These are phyloP conservation scores for Parthenolecanium corni DNA, from an alignment of 2,888 invertebrate species.

Conservation along the genomic window DNA sequence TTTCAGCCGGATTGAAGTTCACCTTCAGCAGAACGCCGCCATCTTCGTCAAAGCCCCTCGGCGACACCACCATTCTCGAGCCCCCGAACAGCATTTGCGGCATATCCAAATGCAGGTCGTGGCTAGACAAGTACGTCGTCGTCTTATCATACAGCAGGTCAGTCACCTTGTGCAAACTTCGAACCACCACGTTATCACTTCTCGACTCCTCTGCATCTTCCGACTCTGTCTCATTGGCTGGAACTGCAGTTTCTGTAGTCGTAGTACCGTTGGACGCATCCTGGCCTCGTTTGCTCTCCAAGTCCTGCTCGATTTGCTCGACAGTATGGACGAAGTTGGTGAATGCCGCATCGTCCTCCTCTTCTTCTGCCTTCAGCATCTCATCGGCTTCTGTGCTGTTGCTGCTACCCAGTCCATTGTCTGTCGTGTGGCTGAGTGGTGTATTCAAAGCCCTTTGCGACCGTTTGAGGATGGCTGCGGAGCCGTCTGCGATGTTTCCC, in stretches of 20 bases:
- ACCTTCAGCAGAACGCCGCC: constrained; percentile 60
- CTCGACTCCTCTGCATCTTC: constrained; percentile 34
- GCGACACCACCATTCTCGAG: constrained; percentile 41
- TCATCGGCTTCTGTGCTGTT: constrained; percentile 10
- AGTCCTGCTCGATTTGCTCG: constrained; percentile 6
- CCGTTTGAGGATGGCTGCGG: constrained; percentile 33
- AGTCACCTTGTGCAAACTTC: constrained; percentile 42
- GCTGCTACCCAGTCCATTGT: neutral
- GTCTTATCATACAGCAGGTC: constrained; percentile 58
- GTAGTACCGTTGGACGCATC: neutral
- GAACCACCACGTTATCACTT: constrained; percentile 49
- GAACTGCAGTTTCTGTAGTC: neutral
- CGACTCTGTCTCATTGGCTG: constrained; percentile 12
- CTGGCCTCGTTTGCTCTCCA: neutral
- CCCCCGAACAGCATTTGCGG: constrained; percentile 61
- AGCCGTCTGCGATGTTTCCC: constrained; percentile 40
- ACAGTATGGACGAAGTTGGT: neutral
- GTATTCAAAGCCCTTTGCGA: constrained; percentile 5
- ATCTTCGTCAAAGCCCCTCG: constrained; percentile 56
- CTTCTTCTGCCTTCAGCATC: constrained; percentile 31
- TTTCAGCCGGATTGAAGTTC: constrained; percentile 40
- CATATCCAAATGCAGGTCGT: constrained; percentile 58
- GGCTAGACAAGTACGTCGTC: constrained; percentile 61
- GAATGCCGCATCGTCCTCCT: constrained; percentile 26
- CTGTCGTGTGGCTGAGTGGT: neutral